Evolutionary conservation across 2,113 vertebrate genomes (phyloP).

Genomic region (Dicerorhinus sumatrensis): DNA sequence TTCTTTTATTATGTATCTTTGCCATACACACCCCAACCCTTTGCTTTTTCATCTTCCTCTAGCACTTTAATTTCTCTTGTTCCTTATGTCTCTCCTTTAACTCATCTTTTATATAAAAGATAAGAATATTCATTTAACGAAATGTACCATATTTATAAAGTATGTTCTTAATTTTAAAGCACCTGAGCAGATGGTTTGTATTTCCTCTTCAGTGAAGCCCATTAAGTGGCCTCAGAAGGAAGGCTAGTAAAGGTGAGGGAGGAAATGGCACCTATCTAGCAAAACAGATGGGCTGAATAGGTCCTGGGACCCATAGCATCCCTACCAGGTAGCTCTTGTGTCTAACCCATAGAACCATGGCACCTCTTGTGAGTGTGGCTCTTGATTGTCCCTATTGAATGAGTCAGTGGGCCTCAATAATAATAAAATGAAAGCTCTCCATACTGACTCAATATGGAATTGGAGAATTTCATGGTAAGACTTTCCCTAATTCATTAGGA

Average conservation of each 20-base stretch:
- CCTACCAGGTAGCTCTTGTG: neutral
- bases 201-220: neutral
- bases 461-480: slow-evolving; percentile 12
- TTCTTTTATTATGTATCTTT: neutral
- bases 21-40: neutral
- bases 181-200: neutral
- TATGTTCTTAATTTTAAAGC: neutral
- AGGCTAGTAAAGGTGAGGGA: neutral
- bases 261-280: neutral
- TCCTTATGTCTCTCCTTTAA: neutral
- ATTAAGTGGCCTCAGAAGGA: neutral
- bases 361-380: neutral
- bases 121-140: neutral
- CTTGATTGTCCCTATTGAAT: neutral
- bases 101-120: neutral
- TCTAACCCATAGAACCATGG: neutral
- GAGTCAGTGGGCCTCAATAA: neutral
- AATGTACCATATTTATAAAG: neutral
- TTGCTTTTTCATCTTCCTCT: neutral
- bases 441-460: neutral
- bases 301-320: neutral
- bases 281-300: neutral
- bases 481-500: neutral
- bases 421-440: neutral
- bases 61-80: neutral